Evolutionary conservation across 2,888 invertebrate genomes (phyloP), one percentile per base, ranked within the genome.

Genomic region (Eurytoma adleriae): DNA sequence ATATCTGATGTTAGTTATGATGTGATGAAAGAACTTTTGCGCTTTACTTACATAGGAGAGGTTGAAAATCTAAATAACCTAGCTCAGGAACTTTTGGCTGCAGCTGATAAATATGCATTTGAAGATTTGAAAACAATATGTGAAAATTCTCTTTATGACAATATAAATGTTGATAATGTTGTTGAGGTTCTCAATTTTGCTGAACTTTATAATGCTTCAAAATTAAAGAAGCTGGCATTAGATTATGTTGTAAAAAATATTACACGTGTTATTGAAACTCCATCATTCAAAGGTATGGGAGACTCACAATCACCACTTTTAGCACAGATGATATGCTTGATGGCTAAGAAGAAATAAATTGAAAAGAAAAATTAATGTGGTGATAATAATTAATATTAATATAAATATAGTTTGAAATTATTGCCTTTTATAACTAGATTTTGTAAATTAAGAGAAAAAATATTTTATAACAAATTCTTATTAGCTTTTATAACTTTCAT

Each of bases 51-150:
- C 16, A 56, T 30, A 20, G 66, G 48, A 30, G 48, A 56, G 7
- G 62, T 52, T 1, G 16, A 52, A 10, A n/a, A 62, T 1, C 18
- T 57, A 13, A 18, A 59, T 14, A 0, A 56, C 1, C 7, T 70
- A 14, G 62, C 61, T 7, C 20, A 27, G 7, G 50, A 62, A 27
- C 50, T 64, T 3, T 52, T 72, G n/a, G 10, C n/a, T 7, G 72
- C 30, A 52, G 52, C 72, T 27, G 54, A 72, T 30, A 64, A 72
- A 61, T 64, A 71, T 61, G 48, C 20, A 3, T 16, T 71, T 24
- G 52, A 71, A 71, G 71, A 56, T 13, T 27, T 71, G 24, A 71
- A 61, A 16, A 20, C 10, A 3, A 18, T 61, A 20, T 71, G 61
- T 61, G 71, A 71, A 59, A 24, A 50, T 16, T 7, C 50, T 16